Conservation (phyloP, 2,888 invertebrate genomes). For the Loripinus fragilis region DNA sequence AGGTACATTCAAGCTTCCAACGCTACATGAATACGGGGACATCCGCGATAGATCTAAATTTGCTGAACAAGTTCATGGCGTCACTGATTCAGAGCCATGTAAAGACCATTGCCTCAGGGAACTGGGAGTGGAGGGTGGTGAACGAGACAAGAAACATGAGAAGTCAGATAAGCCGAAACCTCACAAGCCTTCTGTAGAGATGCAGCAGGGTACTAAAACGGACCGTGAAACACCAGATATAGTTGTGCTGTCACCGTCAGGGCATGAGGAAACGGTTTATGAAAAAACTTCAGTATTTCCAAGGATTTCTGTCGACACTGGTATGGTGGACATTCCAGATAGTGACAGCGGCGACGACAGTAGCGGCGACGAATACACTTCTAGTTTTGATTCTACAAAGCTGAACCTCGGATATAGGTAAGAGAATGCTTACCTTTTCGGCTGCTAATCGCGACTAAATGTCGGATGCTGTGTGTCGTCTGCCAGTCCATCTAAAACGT, state of each 20-base stretch:
- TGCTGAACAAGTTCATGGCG: conserved; percentile 44
- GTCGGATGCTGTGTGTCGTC: too few relatives aligned
- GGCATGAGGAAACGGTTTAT: neutral
- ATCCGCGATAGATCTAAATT: conserved; percentile 4
- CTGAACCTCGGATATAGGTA: conserved; percentile 40
- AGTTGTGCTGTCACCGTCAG: neutral
- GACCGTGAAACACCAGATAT: neutral
- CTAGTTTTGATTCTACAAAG: conserved; percentile 39
- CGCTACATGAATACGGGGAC: conserved; percentile 23
- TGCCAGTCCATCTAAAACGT: too few relatives aligned
- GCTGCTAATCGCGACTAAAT: too few relatives aligned
- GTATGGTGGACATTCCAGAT: conserved; percentile 23
- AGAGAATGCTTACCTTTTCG: too few relatives aligned
- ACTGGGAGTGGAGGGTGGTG: neutral
- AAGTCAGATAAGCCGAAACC: neutral
- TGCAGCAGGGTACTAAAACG: neutral
- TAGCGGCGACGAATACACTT: neutral
- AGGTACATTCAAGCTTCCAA: conserved; percentile 6
- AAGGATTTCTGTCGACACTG: conserved; percentile 14
- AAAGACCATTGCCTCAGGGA: conserved; percentile 46
- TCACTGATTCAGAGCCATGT: conserved; percentile 55
- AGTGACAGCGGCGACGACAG: conserved; percentile 27
- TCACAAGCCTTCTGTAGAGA: neutral
- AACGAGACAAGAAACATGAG: neutral
- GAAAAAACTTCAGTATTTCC: conserved; percentile 29